Evolutionary conservation across 2,113 vertebrate species (phyloP), one percentile per base, ranked within the genome.

Genomic region (Lepus americanus): DNA sequence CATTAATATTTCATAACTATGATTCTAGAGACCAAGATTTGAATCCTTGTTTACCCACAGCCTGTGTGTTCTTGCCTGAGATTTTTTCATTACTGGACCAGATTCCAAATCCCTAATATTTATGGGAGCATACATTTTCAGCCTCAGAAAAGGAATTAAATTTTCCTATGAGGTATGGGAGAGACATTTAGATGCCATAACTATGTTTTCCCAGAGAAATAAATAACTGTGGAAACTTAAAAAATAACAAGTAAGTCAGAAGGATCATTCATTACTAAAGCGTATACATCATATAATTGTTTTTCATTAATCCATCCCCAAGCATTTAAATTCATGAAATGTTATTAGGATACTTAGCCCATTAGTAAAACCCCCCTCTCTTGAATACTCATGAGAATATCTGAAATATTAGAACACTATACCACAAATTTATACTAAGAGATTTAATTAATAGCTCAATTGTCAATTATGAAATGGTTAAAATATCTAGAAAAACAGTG

Each of bases 371-470:
- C 4, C 17, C 44, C 23, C 23, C 0, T 39, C 78, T 86, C 73
- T 31, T 39, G 14, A 96, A 25, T 80, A 90, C n/a, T 86, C 55
- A 7, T 74, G 51, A 79, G 44, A 78, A 16, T 87, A 82, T 80
- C 31, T 76, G 70, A 89, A 83, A 25, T 89, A 66, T 72, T 61
- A 36, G 22, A 81, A 39, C 9, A 88, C 1, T 53, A 5, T 0
- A 29, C 17, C 25, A 49, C 31, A 69, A 73, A 91, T 51, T 29
- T 87, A 72, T 31, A 33, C 22, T n/a, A 61, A 93, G 51, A 82
- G 23, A 70, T 74, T 70, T 61, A 89, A 90, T 80, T 93, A 94
- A 77, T 61, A 95, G 49, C 49, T 79, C n/a, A 78, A 55, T n/a
- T 80, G 80, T 80, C 63, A 81, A 16, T 69, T 93, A 33, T 17